These are phyloP conservation scores for Cryptoprocta ferox DNA, from an alignment of 2,797 vertebrate species.

Conservation along the genomic window DNA sequence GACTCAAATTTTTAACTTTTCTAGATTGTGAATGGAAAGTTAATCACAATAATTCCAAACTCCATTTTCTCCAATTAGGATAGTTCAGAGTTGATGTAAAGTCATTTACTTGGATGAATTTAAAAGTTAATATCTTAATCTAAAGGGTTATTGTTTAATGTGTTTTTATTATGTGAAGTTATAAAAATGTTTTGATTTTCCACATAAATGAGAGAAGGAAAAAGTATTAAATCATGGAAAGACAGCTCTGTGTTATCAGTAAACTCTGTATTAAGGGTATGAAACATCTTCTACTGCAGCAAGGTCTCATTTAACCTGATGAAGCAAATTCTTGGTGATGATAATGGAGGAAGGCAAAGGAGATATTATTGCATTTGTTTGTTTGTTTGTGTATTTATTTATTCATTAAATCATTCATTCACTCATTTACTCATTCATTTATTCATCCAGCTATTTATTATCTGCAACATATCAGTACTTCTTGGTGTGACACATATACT, in stretches of 20 bases:
- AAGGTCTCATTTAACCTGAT: neutral
- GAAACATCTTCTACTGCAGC: accelerated
- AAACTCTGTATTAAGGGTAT: neutral
- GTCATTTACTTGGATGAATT: neutral
- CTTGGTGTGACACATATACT: neutral
- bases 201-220: neutral
- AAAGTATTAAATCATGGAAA: neutral
- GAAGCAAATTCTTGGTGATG: neutral
- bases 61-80: neutral
- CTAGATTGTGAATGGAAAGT: neutral
- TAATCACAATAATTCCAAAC: neutral
- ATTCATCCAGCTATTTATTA: neutral
- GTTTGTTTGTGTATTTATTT: neutral
- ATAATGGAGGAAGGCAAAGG: neutral
- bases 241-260: neutral
- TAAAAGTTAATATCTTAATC: neutral
- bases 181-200: neutral
- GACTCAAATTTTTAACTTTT: neutral
- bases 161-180: neutral
- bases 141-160: neutral
- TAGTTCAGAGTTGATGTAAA: neutral
- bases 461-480: neutral
- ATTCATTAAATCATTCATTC: neutral
- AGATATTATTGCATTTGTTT: neutral
- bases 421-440: neutral